These are phyloP conservation scores for Salmo trutta DNA, from an alignment of 2,797 vertebrate species.

Conservation along the genomic window DNA sequence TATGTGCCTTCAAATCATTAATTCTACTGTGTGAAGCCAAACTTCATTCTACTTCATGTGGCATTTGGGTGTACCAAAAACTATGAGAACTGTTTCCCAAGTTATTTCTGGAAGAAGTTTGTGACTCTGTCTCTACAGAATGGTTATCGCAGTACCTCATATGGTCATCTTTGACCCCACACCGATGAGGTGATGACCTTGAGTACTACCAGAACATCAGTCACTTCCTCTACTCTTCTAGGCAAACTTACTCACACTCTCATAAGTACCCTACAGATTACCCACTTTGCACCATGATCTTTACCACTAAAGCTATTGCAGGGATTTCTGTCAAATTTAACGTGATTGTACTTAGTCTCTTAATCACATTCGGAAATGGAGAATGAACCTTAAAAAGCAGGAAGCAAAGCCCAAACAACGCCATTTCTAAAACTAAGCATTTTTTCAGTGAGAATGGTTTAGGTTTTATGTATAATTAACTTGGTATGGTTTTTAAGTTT, in stretches of 20 bases:
- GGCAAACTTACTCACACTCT: neutral
- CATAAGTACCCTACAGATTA: neutral
- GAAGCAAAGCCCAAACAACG: neutral
- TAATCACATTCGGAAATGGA: neutral
- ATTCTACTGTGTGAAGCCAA: constrained; percentile 94
- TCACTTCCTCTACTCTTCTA: neutral
- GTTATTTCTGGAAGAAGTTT: constrained; percentile 37
- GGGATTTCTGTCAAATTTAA: neutral
- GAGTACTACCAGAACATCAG: neutral
- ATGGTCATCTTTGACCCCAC: neutral
- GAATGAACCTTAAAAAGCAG: neutral
- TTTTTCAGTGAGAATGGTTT: constrained; percentile 67
- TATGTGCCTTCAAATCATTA: constrained; percentile 99
- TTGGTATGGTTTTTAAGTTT: constrained; percentile 69
- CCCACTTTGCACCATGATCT: neutral
- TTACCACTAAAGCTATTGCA: neutral
- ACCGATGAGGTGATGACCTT: neutral
- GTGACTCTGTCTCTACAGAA: constrained; percentile 15
- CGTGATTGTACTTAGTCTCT: neutral
- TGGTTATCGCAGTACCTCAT: neutral
- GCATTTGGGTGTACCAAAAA: constrained; percentile 80
- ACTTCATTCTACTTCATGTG: constrained; percentile 86
- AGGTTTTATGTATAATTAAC: constrained; percentile 77
- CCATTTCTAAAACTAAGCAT: neutral
- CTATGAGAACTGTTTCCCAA: constrained; percentile 57